Percentiles rank a stretch among this genome's conserved stretches.
Conservation (phyloP, 2,888 invertebrate genomes). For the Diaphora mendica region DNA sequence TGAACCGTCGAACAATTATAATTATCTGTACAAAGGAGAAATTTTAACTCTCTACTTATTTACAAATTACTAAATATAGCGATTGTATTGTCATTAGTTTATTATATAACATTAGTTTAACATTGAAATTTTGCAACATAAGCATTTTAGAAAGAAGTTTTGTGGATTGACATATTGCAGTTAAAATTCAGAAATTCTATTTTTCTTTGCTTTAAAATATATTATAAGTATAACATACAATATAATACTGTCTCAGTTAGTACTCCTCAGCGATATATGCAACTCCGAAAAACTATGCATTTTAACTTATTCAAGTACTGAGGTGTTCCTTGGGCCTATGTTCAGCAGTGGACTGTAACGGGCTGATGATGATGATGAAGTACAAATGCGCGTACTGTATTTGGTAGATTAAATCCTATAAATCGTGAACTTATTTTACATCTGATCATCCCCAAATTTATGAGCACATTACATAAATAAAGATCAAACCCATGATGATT, state of each 20-base stretch:
- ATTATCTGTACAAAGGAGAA: background rate
- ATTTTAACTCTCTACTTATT: background rate
- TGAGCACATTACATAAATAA: background rate
- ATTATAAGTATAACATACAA: too few relatives aligned
- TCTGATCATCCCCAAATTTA: background rate
- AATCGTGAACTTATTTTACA: background rate
- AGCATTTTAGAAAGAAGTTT: too few relatives aligned
- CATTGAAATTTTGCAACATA: background rate
- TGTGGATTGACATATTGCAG: too few relatives aligned
- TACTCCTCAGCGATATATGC: background rate
- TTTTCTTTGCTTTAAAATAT: too few relatives aligned
- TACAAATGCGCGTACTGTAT: background rate
- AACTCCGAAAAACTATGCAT: background rate
- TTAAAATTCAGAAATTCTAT: too few relatives aligned
- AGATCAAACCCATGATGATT: background rate
- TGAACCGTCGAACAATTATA: constrained; percentile 4
- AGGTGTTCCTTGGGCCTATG: too few relatives aligned
- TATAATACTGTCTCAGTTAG: too few relatives aligned
- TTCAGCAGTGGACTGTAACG: too few relatives aligned
- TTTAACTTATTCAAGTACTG: background rate
- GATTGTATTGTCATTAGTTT: background rate
- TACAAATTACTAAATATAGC: background rate
- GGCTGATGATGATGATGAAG: too few relatives aligned
- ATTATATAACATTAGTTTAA: background rate
- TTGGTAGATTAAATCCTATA: too few relatives aligned